Percentiles rank a stretch among this genome's conserved stretches.
Evolutionary conservation across 2,888 invertebrate genomes (phyloP).

Genomic region (Gastrophysa polygoni): DNA sequence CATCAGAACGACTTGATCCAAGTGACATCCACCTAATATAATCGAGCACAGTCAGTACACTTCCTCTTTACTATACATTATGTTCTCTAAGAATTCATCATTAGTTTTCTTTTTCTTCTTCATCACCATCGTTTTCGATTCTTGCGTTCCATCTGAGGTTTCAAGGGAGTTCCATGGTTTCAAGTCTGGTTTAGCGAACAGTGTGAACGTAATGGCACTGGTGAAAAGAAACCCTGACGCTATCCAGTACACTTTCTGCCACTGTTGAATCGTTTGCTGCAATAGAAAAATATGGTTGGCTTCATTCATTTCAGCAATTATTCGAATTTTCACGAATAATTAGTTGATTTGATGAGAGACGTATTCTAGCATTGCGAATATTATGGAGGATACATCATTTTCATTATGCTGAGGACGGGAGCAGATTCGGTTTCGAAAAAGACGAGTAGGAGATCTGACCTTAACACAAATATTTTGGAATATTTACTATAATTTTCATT

Average conservation of each 20-base stretch:
- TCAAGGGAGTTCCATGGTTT: constrained; percentile 65
- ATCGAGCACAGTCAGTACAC: too few relatives aligned
- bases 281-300: constrained; percentile 36
- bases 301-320: neutral
- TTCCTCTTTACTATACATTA: constrained; percentile 12
- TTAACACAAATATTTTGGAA: too few relatives aligned
- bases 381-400: too few relatives aligned
- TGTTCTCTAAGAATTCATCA: neutral
- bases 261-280: constrained; percentile 66
- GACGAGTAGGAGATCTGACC: too few relatives aligned
- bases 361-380: too few relatives aligned
- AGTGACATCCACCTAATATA: too few relatives aligned
- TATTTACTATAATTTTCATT: too few relatives aligned
- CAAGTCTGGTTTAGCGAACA: constrained; percentile 64
- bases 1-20: too few relatives aligned
- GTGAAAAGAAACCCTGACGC: constrained; percentile 60
- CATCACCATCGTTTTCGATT: constrained; percentile 32
- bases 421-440: too few relatives aligned
- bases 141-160: constrained; percentile 11
- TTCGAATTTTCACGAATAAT: neutral
- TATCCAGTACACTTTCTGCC: constrained; percentile 67
- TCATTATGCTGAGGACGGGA: too few relatives aligned
- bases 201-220: constrained; percentile 61
- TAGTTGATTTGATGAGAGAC: too few relatives aligned
- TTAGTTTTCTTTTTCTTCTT: constrained; percentile 11